Conservation (phyloP, 2,888 invertebrate species). For the Lithophane leautieri region DNA sequence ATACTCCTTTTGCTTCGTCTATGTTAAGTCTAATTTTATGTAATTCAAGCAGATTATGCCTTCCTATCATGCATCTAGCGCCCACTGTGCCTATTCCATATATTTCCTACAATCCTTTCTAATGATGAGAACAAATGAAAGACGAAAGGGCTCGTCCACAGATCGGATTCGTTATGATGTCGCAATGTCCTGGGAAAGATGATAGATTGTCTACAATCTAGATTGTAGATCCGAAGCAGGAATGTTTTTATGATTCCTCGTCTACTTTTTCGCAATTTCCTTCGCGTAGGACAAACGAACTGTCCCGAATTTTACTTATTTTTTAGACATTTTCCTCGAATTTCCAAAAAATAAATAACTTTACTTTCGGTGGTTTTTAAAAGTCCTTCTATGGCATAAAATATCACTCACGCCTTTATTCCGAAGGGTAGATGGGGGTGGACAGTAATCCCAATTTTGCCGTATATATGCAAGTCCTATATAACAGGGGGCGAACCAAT, state of each 20-base stretch:
- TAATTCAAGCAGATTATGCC: background rate
- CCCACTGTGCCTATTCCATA: slow-evolving; percentile 8
- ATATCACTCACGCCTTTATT: background rate
- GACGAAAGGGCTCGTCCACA: slow-evolving; percentile 17
- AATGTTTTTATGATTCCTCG: slow-evolving; percentile 1
- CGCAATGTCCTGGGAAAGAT: slow-evolving; percentile 36
- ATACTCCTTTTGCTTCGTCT: background rate
- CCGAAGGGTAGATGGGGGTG: background rate
- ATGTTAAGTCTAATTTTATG: too few relatives aligned
- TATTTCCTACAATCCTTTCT: slow-evolving; percentile 29
- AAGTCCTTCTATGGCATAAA: background rate
- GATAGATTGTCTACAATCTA: background rate
- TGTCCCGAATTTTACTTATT: background rate
- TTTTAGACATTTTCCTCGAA: background rate
- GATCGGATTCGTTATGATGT: slow-evolving; percentile 14
- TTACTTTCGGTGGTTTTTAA: background rate
- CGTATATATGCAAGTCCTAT: background rate
- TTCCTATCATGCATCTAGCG: background rate
- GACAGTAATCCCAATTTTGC: background rate
- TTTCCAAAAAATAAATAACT: background rate
- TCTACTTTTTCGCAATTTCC: background rate
- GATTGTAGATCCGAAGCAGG: background rate
- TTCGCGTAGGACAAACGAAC: background rate
- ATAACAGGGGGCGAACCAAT: background rate
- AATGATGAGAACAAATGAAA: slow-evolving; percentile 40